Conservation (phyloP, 2,797 vertebrate species). For the Microctenopoma steveboyesi region DNA sequence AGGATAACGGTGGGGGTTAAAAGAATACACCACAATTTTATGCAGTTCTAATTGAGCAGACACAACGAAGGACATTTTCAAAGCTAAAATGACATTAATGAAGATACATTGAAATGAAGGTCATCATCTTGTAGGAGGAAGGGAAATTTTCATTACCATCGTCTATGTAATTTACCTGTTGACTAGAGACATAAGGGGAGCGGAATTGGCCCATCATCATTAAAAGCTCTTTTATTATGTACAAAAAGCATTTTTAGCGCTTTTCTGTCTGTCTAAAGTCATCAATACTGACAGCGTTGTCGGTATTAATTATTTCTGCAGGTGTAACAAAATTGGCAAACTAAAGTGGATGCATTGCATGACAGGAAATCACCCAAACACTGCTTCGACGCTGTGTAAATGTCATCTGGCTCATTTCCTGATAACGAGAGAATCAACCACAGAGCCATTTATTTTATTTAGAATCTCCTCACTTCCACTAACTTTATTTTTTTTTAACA, state of each 20-base stretch:
- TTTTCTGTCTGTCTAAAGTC: constrained; percentile 14
- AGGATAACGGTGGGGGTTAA: constrained; percentile 39
- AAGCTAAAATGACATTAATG: constrained; percentile 30
- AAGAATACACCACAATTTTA: constrained; percentile 39
- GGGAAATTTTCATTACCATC: constrained; percentile 1
- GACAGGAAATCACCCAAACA: constrained; percentile 32
- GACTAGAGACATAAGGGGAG: constrained; percentile 1
- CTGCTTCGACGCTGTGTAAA: constrained; percentile 9
- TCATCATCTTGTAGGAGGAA: constrained; percentile 46
- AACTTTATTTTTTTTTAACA: neutral
- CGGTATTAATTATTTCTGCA: constrained; percentile 12
- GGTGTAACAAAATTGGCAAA: constrained; percentile 5
- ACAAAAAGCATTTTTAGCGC: constrained; percentile 21
- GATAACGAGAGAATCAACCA: constrained; percentile 7
- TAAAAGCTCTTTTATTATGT: constrained; percentile 45
- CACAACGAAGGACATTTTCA: constrained; percentile 53
- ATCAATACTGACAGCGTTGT: constrained; percentile 29
- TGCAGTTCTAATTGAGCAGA: constrained; percentile 64
- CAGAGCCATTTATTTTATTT: neutral
- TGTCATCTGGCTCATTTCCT: constrained; percentile 20
- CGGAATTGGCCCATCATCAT: constrained; percentile 13
- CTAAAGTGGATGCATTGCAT: constrained; percentile 12
- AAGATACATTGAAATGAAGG: constrained; percentile 52
- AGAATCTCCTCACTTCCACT: constrained; percentile 6
- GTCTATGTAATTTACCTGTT: neutral